phyloP scores from a whole-genome alignment of 2,113 vertebrate species.

The Grus americana region DNA sequence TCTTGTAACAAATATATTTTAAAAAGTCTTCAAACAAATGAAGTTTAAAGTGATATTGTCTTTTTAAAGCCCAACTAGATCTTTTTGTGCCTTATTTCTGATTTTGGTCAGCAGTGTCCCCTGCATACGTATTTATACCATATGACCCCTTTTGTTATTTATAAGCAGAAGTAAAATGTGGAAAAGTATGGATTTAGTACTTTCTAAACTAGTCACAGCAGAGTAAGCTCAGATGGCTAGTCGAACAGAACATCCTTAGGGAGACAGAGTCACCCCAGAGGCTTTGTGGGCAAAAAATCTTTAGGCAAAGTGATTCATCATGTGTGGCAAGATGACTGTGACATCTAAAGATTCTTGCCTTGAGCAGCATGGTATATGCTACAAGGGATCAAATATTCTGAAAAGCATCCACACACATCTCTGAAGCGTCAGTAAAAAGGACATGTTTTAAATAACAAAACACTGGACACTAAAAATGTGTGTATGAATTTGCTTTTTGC shows the following conservation, averaged over 20 bases:
- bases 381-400: not conserved
- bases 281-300: constrained; percentile 27
- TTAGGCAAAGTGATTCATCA: constrained; percentile 63
- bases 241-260: not conserved
- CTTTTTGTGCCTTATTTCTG: not conserved
- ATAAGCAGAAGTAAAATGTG: not conserved
- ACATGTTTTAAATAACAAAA: not conserved
- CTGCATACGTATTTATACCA: not conserved
- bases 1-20: not conserved
- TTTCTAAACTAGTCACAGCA: not conserved
- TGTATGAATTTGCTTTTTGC: not conserved
- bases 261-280: constrained; percentile 12
- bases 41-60: not conserved
- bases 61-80: not conserved
- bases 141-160: not conserved
- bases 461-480: not conserved
- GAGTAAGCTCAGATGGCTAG: constrained; percentile 41
- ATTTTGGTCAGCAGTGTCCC: not conserved
- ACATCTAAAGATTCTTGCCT: constrained; percentile 62
- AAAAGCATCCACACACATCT: not conserved
- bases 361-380: constrained; percentile 7
- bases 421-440: not conserved
- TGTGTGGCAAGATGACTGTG: constrained; percentile 55
- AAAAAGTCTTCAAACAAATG: not conserved
- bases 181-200: not conserved